phyloP scores from a whole-genome alignment of 2,113 vertebrate species.

The Triplophysa tibetana region DNA sequence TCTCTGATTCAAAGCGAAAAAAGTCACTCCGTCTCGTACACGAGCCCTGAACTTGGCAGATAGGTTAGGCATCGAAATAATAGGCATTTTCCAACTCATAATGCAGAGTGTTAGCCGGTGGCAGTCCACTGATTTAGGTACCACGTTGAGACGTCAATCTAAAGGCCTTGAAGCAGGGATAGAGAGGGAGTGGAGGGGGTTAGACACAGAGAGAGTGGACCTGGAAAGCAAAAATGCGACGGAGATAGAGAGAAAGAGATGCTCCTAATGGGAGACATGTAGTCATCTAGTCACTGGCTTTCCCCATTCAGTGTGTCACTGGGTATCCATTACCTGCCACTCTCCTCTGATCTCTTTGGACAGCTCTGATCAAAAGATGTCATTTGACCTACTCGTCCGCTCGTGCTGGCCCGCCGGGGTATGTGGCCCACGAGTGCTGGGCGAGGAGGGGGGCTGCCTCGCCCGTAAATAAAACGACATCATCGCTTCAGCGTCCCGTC shows the following conservation, averaged over 20 bases:
- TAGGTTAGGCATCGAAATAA: conserved; percentile 86
- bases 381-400: conserved; percentile 92
- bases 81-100: conserved; percentile 92
- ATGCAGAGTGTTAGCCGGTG: conserved; percentile 90
- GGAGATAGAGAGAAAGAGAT: conserved; percentile 51
- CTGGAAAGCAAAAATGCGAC: conserved; percentile 19
- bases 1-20: conserved; percentile 74
- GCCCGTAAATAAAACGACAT: conserved; percentile 99
- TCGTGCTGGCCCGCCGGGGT: conserved; percentile 66
- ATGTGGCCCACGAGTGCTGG: conserved; percentile 29
- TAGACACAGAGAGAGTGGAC: conserved; percentile 29
- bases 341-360: conserved; percentile 99
- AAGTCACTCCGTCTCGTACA: conserved; percentile 60
- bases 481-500: conserved; percentile 99
- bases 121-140: conserved; percentile 89
- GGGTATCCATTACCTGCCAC: conserved; percentile 99
- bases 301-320: conserved; percentile 90
- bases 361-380: conserved; percentile 99
- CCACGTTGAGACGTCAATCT: conserved; percentile 84
- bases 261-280: conserved; percentile 89
- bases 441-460: conserved; percentile 74
- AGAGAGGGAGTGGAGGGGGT: neutral
- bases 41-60: conserved; percentile 74
- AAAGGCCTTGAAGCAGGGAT: conserved; percentile 78
- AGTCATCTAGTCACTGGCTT: conserved; percentile 78